Evolutionary conservation across 1,140 invertebrate species (phyloP).

Genomic region (Chironomus striatipennis): DNA sequence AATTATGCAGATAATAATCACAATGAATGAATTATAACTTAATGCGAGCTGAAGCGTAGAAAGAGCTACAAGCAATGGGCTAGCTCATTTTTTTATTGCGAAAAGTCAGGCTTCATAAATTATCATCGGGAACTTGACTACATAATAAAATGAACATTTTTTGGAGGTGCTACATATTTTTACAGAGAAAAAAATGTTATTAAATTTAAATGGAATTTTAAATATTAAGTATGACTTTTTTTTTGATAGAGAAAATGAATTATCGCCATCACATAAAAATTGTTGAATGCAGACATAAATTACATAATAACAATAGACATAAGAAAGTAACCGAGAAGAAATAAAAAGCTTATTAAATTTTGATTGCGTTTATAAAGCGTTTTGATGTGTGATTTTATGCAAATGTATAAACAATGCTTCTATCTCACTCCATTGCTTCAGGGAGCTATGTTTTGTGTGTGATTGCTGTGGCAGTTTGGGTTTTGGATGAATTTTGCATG

Average conservation of each 20-base stretch:
- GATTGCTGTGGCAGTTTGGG: too few relatives aligned
- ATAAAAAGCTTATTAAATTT: conserved; percentile 17
- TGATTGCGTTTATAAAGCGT: conserved; percentile 14
- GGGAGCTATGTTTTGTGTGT: too few relatives aligned
- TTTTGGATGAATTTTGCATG: too few relatives aligned
- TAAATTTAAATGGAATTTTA: not conserved
- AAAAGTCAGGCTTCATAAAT: conserved; percentile 19
- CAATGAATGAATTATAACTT: conserved; percentile 10
- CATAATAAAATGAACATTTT: not conserved
- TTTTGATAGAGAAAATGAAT: not conserved
- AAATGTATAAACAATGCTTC: conserved; percentile 14
- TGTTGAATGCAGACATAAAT: conserved; percentile 3
- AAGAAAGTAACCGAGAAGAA: not conserved
- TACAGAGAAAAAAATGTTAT: too few relatives aligned
- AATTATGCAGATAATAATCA: conserved; percentile 20
- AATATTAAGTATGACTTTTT: not conserved
- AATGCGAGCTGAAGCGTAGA: conserved; percentile 22
- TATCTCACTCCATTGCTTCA: not conserved
- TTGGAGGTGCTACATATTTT: conserved; percentile 6
- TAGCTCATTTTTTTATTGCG: not conserved
- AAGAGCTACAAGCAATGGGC: not conserved
- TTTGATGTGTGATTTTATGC: conserved; percentile 22
- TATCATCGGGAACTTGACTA: conserved; percentile 6
- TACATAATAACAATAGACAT: not conserved
- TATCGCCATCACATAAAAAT: conserved; percentile 15